Evolutionary conservation across 2,888 invertebrate species (phyloP).

Genomic region (Heliconius sara): DNA sequence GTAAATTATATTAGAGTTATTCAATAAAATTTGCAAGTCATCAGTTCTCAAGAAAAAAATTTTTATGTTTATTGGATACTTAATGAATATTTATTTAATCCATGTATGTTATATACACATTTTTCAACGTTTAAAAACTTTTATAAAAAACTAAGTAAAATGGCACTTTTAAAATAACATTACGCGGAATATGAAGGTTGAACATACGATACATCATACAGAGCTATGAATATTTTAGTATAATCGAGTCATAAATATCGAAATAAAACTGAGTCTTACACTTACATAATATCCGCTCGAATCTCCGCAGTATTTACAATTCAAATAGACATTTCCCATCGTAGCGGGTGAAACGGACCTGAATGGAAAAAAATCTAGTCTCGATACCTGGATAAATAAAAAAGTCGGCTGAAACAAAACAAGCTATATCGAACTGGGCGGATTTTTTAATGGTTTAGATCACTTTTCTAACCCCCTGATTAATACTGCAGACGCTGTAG

Average conservation of each 20-base stretch:
- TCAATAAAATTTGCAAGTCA: background rate
- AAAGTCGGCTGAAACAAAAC: slow-evolving; percentile 19
- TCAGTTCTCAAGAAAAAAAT: background rate
- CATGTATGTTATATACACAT: background rate
- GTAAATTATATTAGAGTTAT: background rate
- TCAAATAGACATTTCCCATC: slow-evolving; percentile 33
- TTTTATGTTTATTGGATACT: too few relatives aligned
- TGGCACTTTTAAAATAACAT: slow-evolving; percentile 3
- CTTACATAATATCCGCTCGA: slow-evolving; percentile 31
- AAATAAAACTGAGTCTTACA: slow-evolving; percentile 29
- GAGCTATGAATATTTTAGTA: slow-evolving; percentile 28
- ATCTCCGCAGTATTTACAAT: slow-evolving; percentile 34
- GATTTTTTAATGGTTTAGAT: slow-evolving; percentile 21
- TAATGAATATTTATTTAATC: background rate
- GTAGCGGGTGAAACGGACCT: slow-evolving; percentile 28
- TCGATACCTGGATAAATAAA: slow-evolving; percentile 32
- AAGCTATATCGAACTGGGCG: slow-evolving; percentile 19
- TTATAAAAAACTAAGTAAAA: background rate
- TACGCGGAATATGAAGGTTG: slow-evolving; percentile 15
- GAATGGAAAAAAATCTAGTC: slow-evolving; percentile 24
- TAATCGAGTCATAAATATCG: slow-evolving; percentile 29
- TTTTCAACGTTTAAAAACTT: background rate
- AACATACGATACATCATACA: slow-evolving; percentile 13
- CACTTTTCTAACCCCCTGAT: slow-evolving; percentile 10
- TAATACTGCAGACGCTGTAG: background rate